Evolutionary conservation across 2,888 invertebrate genomes (phyloP).

Genomic region (Sceliomorpha sp.): DNA sequence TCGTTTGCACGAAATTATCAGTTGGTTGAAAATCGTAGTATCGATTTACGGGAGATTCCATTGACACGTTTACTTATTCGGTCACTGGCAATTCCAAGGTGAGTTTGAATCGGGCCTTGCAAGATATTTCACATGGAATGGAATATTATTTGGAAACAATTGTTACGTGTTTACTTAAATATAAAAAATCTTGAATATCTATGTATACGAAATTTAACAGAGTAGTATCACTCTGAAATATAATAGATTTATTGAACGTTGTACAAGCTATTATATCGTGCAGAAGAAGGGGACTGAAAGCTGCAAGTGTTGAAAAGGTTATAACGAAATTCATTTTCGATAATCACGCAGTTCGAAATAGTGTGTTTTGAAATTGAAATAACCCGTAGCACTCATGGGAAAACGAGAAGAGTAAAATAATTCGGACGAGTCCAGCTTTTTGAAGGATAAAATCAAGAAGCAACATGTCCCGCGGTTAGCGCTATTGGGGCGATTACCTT

Average conservation of each 20-base stretch:
- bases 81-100: too few species aligned
- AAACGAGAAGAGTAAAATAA: conserved; percentile 31
- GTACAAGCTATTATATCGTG: conserved; percentile 4
- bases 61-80: too few species aligned
- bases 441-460: conserved; percentile 37
- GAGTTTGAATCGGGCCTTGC: too few species aligned
- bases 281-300: not conserved
- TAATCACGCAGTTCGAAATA: conserved; percentile 7
- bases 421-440: conserved; percentile 12
- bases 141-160: too few species aligned
- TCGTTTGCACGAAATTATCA: conserved; percentile 10
- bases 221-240: too few species aligned
- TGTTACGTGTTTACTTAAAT: too few species aligned
- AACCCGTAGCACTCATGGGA: conserved; percentile 47
- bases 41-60: too few species aligned
- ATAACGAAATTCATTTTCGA: conserved; percentile 2
- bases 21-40: not conserved
- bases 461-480: conserved; percentile 53
- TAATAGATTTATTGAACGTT: not conserved
- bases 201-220: too few species aligned
- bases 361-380: conserved; percentile 54
- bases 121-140: too few species aligned
- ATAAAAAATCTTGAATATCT: too few species aligned
- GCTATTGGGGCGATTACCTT: conserved; percentile 66
- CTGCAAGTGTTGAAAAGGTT: not conserved